Evolutionary conservation across 2,888 invertebrate species (phyloP), one percentile per base, ranked within the genome.

Genomic region (Caenorhabditis sp.): DNA sequence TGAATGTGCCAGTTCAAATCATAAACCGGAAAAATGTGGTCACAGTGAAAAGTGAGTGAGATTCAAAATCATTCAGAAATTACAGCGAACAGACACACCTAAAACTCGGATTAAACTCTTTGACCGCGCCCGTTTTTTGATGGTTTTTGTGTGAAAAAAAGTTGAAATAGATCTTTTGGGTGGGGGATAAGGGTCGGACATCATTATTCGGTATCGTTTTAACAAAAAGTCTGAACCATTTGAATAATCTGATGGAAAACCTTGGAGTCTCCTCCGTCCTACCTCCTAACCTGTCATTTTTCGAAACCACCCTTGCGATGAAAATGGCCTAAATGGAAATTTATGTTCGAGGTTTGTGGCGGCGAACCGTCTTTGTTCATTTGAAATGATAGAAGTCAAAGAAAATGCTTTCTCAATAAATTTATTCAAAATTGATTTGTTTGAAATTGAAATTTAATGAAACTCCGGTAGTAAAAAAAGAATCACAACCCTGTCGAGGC

Each of bases 101-200:
- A 32, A 43, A 53, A 53, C 35, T 59, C 26, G 53, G 70, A 70
- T 70, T 70, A 70, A 59, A 35, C 45, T 43, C 58, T 27, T 27
- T 50, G 58, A 27, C 27, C 39, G 46, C 41, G 32, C 30, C 22
- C 32, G 15, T 39, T 39, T 65, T 66, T 50, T 50, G 27, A 27
- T 6, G 30, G 35, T 30, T 30, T 50, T 41, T 52, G 52, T 32
- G 70, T 32, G 27, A 61, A 53, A 59, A 41, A n/a, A n/a, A n/a
- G n/a, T 2, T 68, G 58, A 59, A 26, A 58, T 32, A 52, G 68
- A 58, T 68, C 39, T 68, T 59, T 68, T n/a, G 41, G 43, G 22
- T 35, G 30, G 37, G 26, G 35, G 13, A 13, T 35, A 3, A 35
- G 9, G 13, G 2, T 3, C 9, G 9, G 11, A 35, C 11, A 35